Evolutionary conservation across 1,140 invertebrate species (phyloP).

Genomic region (Holotrichia oblita): DNA sequence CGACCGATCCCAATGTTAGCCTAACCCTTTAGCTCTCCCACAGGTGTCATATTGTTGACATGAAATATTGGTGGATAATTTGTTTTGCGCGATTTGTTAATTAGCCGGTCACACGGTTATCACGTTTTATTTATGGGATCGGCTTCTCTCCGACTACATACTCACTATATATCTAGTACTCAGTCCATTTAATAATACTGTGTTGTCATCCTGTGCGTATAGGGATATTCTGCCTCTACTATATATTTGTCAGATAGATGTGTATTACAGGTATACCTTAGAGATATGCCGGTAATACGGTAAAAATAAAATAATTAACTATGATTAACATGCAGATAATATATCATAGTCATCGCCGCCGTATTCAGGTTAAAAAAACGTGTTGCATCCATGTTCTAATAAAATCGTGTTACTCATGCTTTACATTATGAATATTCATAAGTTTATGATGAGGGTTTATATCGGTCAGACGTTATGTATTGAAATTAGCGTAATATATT

Average conservation of each 20-base stretch:
- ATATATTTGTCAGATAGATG: not conserved
- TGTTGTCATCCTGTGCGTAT: constrained; percentile 1
- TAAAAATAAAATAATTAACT: constrained; percentile 34
- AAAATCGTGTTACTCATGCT: constrained; percentile 7
- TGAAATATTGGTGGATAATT: constrained; percentile 58
- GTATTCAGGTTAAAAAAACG: constrained; percentile 12
- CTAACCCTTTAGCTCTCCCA: constrained; percentile 57
- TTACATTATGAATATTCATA: not conserved
- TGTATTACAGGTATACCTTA: constrained; percentile 27
- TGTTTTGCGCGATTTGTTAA: constrained; percentile 58
- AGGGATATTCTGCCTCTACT: not conserved
- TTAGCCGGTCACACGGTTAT: constrained; percentile 51
- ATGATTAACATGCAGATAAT: constrained; percentile 23
- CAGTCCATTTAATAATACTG: constrained; percentile 26
- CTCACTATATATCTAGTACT: not conserved
- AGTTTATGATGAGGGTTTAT: not conserved
- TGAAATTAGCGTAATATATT: too few relatives aligned
- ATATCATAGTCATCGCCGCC: not conserved
- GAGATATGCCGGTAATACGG: constrained; percentile 6
- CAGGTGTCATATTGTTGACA: constrained; percentile 56
- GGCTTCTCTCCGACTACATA: constrained; percentile 26
- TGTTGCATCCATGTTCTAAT: not conserved
- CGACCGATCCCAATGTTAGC: constrained; percentile 42
- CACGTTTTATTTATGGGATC: constrained; percentile 44
- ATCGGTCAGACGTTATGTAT: not conserved